These are phyloP conservation scores for Allochrocebus solatus DNA, from an alignment of 2,797 vertebrate species.

Conservation along the genomic window DNA sequence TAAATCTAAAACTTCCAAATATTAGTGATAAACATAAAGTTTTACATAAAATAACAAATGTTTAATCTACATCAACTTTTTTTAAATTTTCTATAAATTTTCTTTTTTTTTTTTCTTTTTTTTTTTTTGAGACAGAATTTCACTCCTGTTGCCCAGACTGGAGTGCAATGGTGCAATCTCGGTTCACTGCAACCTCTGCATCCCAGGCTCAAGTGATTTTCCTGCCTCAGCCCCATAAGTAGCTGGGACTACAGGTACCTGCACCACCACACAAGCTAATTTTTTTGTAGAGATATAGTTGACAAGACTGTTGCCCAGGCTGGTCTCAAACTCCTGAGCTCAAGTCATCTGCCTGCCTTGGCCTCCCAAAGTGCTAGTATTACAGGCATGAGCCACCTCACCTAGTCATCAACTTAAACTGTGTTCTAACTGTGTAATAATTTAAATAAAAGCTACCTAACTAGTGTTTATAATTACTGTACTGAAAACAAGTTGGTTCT, in stretches of 20 bases:
- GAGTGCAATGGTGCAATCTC: background rate
- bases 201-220: background rate
- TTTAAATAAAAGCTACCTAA: background rate
- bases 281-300: background rate
- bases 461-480: background rate
- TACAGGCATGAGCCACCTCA: background rate
- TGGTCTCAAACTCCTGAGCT: background rate
- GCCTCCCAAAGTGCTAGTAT: background rate
- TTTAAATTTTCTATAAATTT: background rate
- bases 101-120: background rate
- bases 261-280: fast-evolving
- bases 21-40: background rate
- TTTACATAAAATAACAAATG: background rate
- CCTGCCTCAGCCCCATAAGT: background rate
- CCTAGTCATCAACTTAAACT: background rate
- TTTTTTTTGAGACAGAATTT: background rate
- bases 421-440: background rate
- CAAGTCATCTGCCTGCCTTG: background rate
- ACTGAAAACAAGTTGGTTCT: background rate
- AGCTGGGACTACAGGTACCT: background rate
- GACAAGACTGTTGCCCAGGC: background rate
- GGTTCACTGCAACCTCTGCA: background rate
- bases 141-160: background rate
- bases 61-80: background rate
- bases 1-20: background rate